Evolutionary conservation across 1,140 invertebrate genomes (phyloP).

Genomic region (Lamellibrachia luymesi): DNA sequence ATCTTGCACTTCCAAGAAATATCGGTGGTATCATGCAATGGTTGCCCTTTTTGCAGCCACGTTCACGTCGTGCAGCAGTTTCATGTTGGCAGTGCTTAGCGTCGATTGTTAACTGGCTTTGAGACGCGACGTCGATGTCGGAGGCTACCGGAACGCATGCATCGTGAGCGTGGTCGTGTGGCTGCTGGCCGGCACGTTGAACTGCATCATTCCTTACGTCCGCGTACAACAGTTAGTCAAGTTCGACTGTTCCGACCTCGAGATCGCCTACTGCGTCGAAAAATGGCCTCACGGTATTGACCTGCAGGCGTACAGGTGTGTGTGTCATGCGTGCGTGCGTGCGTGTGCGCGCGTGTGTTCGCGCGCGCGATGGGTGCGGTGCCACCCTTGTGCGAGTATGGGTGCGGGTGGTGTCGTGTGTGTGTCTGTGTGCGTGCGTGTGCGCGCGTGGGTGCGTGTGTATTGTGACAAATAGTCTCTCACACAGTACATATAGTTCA

Average conservation of each 20-base stretch:
- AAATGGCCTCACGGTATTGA: conserved; percentile 13
- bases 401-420: too few species aligned
- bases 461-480: too few species aligned
- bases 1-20: too few species aligned
- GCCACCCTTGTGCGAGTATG: too few species aligned
- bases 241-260: conserved; percentile 19
- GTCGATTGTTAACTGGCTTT: conserved; percentile 72
- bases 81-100: conserved; percentile 78
- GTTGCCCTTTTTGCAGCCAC: conserved; percentile 57
- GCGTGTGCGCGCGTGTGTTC: too few species aligned
- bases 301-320: conserved; percentile 17
- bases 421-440: too few species aligned
- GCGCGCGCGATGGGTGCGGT: too few species aligned
- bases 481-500: too few species aligned
- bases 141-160: conserved; percentile 60
- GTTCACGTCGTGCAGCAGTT: conserved; percentile 65
- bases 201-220: conserved; percentile 67
- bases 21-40: too few species aligned
- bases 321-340: too few species aligned
- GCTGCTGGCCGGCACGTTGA: conserved; percentile 67
- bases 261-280: conserved; percentile 24
- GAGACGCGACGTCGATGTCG: conserved; percentile 58
- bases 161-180: conserved; percentile 64
- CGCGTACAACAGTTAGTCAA: conserved; percentile 35
- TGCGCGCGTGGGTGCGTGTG: too few species aligned